Evolutionary conservation across 2,113 vertebrate species (phyloP).

Genomic region (Madoqua kirkii): DNA sequence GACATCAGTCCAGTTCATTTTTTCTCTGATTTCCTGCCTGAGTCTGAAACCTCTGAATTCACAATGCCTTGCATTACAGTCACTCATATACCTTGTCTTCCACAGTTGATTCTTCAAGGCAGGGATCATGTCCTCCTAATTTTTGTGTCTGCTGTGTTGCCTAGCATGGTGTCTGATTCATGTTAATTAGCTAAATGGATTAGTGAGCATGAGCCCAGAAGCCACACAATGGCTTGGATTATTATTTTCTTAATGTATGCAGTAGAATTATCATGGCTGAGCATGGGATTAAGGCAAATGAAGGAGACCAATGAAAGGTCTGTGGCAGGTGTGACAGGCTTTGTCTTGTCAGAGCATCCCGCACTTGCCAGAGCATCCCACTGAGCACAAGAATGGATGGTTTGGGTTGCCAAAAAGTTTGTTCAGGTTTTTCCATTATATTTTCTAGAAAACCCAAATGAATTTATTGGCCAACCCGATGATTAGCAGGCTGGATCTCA

Average conservation of each 20-base stretch:
- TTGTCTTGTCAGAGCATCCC: neutral
- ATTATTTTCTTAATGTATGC: neutral
- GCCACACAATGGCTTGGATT: neutral
- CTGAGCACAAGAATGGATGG: fast-evolving
- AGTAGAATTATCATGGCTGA: neutral
- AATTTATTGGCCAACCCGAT: neutral
- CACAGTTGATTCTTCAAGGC: neutral
- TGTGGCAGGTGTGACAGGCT: neutral
- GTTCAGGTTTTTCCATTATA: neutral
- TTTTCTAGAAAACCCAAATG: neutral
- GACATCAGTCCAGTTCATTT: neutral
- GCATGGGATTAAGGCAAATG: neutral
- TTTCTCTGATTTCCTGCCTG: neutral
- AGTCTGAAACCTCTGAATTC: neutral
- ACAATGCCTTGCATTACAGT: too few species aligned
- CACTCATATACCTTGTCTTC: neutral
- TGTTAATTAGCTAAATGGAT: neutral
- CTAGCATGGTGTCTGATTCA: neutral
- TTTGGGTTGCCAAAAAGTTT: neutral
- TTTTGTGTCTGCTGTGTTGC: neutral
- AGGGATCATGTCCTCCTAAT: neutral
- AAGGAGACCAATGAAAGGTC: neutral
- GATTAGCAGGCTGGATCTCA: neutral
- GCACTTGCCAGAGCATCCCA: neutral
- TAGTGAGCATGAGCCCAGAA: neutral